Base-by-base conservation (phyloP, 2,888 invertebrate species). In the Zygothrica quintamaculata region DNA sequence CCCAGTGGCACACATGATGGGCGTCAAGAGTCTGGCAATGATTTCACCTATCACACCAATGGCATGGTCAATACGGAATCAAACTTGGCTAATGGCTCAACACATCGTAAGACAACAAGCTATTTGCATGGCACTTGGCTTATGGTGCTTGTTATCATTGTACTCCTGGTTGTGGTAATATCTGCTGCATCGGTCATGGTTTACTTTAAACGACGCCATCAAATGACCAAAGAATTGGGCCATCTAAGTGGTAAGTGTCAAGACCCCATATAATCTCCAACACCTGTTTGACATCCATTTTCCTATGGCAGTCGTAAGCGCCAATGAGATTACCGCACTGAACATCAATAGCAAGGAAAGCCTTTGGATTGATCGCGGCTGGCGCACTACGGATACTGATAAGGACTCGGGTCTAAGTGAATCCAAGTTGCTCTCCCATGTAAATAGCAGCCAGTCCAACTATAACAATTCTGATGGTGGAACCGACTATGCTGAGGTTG, bases 401-500 rank as follows among this genome's bases (percentile, higher is more conserved):
- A 94, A 94, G 88, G 94, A 94, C 79, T 93, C 93, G 1, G 91
- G 91, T 5, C 70, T 91, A 50, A 91, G 91, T 58, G 92, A 93
- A 78, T 93, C 93, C 9, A 93, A 94, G 84, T 91, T 94, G 37
- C 88, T 94, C 39, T 93, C 93, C 68, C 91, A 91, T 69, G 92
- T 92, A 66, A 90, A 90, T 66, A 91, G 90, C 71, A 91, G 90
- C 46, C 91, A 91, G 75, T 90, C 89, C 59, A 91, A 92, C 75
- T 91, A 90, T 65, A 91, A 90, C 65, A 91, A 88, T 68, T 88
- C 89, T 0, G 91, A 91, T 76, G 90, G 90, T 1, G 92, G 92
- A 48, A 93, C 94, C 0, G 94, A 94, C 90, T 94, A 94, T 82
- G 94, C 94, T 1, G 94, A 94, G 90, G 94, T 94, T 26, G 93